A percentile compares a stretch with the other conserved stretches of the same genome.
phyloP scores from a whole-genome alignment of 2,797 vertebrate genomes.

The Poeciliopsis paucimaculata region DNA sequence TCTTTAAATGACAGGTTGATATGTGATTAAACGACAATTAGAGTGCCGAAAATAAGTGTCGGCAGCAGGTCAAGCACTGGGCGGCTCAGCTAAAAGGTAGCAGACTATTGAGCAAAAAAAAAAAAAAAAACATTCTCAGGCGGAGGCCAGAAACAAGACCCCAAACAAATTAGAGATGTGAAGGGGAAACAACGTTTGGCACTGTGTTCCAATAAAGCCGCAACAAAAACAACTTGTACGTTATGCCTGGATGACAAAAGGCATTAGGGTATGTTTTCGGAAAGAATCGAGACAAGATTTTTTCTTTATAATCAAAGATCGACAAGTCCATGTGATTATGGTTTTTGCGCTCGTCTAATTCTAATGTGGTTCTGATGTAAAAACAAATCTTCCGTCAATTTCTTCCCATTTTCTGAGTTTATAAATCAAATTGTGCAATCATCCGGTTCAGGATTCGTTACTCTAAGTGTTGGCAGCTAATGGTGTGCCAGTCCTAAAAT shows the following conservation, averaged over 20 bases:
- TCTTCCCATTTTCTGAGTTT: not conserved
- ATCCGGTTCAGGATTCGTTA: not conserved
- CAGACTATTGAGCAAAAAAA: constrained; percentile 77
- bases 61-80: constrained; percentile 80
- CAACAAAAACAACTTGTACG: constrained; percentile 63
- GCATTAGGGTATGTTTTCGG: constrained; percentile 32
- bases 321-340: too few species aligned
- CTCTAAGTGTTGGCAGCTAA: not conserved
- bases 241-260: constrained; percentile 53
- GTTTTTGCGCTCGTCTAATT: not conserved
- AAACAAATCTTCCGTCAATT: not conserved
- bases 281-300: constrained; percentile 3
- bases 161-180: constrained; percentile 82
- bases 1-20: constrained; percentile 89
- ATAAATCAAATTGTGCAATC: not conserved
- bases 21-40: constrained; percentile 89
- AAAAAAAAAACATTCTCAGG: constrained; percentile 63
- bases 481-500: not conserved
- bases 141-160: constrained; percentile 75
- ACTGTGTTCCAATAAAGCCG: constrained; percentile 72
- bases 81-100: constrained; percentile 81
- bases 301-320: not conserved
- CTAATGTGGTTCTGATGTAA: not conserved
- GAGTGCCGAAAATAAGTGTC: constrained; percentile 82
- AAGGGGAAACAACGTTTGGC: constrained; percentile 68